These are phyloP conservation scores for Lypha dubia DNA, from an alignment of 2,888 invertebrate genomes.

Conservation along the genomic window DNA sequence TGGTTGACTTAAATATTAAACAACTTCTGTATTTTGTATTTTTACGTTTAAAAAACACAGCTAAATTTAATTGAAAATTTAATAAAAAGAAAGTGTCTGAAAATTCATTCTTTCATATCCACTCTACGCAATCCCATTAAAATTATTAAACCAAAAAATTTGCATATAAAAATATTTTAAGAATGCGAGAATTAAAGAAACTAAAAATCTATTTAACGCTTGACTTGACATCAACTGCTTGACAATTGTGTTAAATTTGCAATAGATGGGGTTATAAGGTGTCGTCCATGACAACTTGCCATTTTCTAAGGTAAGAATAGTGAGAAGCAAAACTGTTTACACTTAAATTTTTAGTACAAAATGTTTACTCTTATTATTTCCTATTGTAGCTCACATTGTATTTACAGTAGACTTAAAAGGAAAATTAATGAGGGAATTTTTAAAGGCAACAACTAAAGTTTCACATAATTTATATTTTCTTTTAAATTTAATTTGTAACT, in stretches of 20 bases:
- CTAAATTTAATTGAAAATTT: too few species aligned
- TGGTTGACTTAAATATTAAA: too few species aligned
- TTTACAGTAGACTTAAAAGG: not conserved
- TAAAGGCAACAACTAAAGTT: conserved; percentile 53
- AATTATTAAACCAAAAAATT: not conserved
- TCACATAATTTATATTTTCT: conserved; percentile 25
- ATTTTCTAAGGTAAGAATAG: not conserved
- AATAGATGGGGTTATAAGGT: conserved; percentile 24
- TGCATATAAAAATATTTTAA: conserved; percentile 16
- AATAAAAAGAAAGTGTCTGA: too few species aligned
- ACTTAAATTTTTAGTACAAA: not conserved
- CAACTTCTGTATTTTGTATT: too few species aligned
- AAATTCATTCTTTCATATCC: too few species aligned
- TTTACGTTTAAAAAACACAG: too few species aligned
- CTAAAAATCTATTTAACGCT: conserved; percentile 61
- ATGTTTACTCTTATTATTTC: too few species aligned
- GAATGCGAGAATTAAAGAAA: conserved; percentile 17
- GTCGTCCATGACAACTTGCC: conserved; percentile 44
- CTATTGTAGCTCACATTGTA: too few species aligned
- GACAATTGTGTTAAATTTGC: conserved; percentile 58
- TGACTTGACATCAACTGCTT: conserved; percentile 40
- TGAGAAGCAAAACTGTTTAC: not conserved
- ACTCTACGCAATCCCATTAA: not conserved
- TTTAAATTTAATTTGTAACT: conserved; percentile 33
- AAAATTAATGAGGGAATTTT: not conserved